A percentile compares a stretch with the other conserved stretches of the same genome.
Evolutionary conservation across 2,113 vertebrate genomes (phyloP).

Genomic region (Amazona guildingii): DNA sequence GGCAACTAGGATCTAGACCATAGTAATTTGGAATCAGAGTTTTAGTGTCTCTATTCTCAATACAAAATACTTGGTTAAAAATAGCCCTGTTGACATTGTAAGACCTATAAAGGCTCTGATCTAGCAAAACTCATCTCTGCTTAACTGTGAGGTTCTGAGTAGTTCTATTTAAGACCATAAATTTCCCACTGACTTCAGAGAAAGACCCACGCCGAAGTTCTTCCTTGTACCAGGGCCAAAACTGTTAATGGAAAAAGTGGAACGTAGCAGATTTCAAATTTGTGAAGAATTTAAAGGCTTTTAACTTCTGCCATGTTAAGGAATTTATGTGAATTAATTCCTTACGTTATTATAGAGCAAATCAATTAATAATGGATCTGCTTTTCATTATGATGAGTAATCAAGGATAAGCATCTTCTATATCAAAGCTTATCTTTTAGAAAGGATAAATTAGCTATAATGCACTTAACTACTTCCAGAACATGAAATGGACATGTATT

Average conservation of each 20-base stretch:
- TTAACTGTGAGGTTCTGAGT: background rate
- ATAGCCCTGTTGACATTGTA: background rate
- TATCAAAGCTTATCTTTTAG: conserved; percentile 48
- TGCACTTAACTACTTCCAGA: conserved; percentile 33
- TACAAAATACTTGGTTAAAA: background rate
- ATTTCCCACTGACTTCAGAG: background rate
- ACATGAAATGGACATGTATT: conserved; percentile 9
- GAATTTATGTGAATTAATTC: conserved; percentile 10
- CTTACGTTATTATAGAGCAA: conserved; percentile 9
- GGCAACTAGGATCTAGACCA: background rate
- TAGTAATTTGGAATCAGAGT: background rate
- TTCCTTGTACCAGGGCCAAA: background rate
- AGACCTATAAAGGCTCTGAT: background rate
- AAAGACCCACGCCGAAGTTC: background rate
- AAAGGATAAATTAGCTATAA: conserved; percentile 40
- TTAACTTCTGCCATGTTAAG: conserved; percentile 32
- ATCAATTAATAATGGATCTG: conserved; percentile 39
- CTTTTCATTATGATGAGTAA: conserved; percentile 37
- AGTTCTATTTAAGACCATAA: background rate
- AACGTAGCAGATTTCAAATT: background rate
- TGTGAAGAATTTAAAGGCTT: conserved; percentile 15
- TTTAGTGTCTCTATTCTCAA: background rate
- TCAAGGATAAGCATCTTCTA: conserved; percentile 23
- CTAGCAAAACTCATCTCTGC: background rate
- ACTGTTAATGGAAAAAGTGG: background rate